Conservation (phyloP, 2,113 vertebrate genomes). For the Struthidea cinerea region DNA sequence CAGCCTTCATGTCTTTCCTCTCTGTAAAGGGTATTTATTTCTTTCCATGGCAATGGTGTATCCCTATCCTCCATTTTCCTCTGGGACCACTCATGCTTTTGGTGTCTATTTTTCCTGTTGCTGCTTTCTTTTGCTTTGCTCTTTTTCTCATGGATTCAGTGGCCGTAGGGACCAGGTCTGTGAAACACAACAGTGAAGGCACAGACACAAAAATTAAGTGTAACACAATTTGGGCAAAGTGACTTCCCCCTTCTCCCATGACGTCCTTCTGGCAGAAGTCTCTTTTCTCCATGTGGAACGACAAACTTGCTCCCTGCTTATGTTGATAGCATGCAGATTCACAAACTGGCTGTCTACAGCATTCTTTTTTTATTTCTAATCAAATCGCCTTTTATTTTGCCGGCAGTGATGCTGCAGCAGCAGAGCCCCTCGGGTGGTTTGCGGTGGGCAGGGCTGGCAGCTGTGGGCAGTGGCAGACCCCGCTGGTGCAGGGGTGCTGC, state of each 20-base stretch:
- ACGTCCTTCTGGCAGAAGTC: not conserved
- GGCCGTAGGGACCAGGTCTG: not conserved
- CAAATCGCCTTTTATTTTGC: not conserved
- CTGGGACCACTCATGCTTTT: not conserved
- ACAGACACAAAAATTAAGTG: not conserved
- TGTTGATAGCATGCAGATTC: not conserved
- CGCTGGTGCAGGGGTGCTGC: fast-evolving
- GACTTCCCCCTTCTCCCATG: not conserved
- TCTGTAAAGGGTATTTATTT: not conserved
- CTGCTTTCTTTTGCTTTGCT: not conserved
- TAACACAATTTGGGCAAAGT: not conserved
- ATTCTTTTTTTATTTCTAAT: not conserved
- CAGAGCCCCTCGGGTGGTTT: fast-evolving
- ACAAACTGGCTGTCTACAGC: not conserved
- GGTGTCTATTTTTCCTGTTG: not conserved
- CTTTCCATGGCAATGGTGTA: fast-evolving
- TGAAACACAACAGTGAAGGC: not conserved
- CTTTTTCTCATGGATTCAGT: not conserved
- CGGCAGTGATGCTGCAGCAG: fast-evolving
- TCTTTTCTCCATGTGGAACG: not conserved
- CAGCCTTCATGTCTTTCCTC: not conserved
- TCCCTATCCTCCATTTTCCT: not conserved
- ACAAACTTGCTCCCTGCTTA: not conserved
- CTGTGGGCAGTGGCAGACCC: not conserved
- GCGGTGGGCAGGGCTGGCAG: not conserved